Base-by-base conservation (phyloP, 2,113 vertebrate species). In the Apteryx mantelli region DNA sequence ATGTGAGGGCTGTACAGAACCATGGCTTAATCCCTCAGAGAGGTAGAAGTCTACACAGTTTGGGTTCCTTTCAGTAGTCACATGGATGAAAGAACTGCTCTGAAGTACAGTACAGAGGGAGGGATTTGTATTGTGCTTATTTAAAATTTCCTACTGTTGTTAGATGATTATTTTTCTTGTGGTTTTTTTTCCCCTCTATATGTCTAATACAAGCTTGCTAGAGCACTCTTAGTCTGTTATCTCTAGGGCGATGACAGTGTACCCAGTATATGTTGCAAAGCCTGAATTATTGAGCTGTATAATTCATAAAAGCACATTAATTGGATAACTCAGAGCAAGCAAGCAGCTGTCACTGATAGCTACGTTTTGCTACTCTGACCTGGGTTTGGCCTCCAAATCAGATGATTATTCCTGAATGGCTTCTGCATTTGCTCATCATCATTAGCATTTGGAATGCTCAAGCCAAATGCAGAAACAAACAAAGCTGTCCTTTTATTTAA, bases 111-210 rank as follows among this genome's bases (percentile, higher is more conserved):
- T 53, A 46, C 14, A 69, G 40, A 58, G 16, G 79, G 66, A 26
- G 66, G 63, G 7, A 34, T 30, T 64, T 52, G 4, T 15, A 4
- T 19, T 74, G 50, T 11, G 46, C 40, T 78, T 52, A 38, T 9
- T 32, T 65, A 25, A 40, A 60, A 55, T 36, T 36, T 26, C 32
- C 32, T 25, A 7, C 34, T 65, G 10, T n/a, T 53, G 83, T 38
- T 38, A 38, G 63, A 36, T 50, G 53, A 7, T 13, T 58, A 44
- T 44, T 44, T 44, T 44, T 44, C 42, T 44, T 55, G 53, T 36
- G 0, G 1, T 65, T n/a, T 36, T 6, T 38, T 48, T 21, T 7
- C 32, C 28, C 16, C 36, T 38, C 36, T 38, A 2, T 3, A 25
- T 19, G 9, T 30, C 34, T 30, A 18, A 6, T 3, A 36, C 60